Base-by-base conservation (phyloP, 2,888 invertebrate species). In the Chloroclysta siterata region DNA sequence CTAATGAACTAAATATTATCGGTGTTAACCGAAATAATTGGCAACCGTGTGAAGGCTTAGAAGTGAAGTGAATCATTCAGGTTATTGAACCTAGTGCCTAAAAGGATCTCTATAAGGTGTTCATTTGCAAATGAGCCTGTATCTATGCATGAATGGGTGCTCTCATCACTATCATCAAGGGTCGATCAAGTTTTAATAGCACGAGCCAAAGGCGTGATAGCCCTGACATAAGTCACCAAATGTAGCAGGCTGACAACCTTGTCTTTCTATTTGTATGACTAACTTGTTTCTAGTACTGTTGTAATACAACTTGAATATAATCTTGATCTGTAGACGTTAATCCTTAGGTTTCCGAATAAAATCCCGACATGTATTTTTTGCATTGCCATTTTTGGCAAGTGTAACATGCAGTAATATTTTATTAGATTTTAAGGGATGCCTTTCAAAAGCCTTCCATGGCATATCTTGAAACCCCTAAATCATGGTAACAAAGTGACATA, bases 191-290 rank as follows among this genome's bases (percentile, higher is more conserved):
- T 72, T 75, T 73, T 73, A 69, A 73, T 68, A 77, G 74, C 76
- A 69, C 78, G 73, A 76, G 66, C 79, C 82, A 78, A 83, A 83
- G 79, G 77, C 80, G 81, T 78, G 80, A 81, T 86, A 85, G 79
- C 90, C 91, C 84, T 91, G 91, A 91, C 90, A 91, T 87, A 83
- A 85, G 88, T 83, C 86, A 83, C 92, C 90, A 90, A 91, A 90
- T 88, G 89, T 74, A 91, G 91, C 79, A 89, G 81, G 83, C 84
- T 84, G 89, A 70, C 85, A 83, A 82, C 91, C 91, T 92, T 91
- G 91, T 82, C 74, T 85, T 83, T 86, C 85, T 89, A 87, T 87
- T 79, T 51, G 81, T 86, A 83, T 79, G 82, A 83, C 80, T 82
- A 82, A 82, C 77, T 72, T 73, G 67, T 72, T 72, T 75, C 69